phyloP scores from a whole-genome alignment of 2,888 invertebrate species.

The Stenolophus ochropezus region DNA sequence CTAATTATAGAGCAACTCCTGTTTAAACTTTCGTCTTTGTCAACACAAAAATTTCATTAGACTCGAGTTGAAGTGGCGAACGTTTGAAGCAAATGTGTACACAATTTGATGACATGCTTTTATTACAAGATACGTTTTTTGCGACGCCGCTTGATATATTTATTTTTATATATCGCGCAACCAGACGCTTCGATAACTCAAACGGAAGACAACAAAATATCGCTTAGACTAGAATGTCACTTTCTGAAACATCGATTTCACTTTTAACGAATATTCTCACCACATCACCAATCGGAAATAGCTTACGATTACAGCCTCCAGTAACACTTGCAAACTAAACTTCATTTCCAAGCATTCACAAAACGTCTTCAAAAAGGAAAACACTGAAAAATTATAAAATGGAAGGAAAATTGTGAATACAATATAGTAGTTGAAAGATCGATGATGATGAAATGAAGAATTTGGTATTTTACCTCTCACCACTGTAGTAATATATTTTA shows the following conservation, averaged over 20 bases:
- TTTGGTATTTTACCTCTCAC: too few species aligned
- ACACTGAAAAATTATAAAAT: too few species aligned
- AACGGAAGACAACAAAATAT: conserved; percentile 32
- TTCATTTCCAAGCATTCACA: too few species aligned
- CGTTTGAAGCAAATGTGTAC: not conserved
- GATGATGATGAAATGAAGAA: too few species aligned
- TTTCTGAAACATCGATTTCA: conserved; percentile 37
- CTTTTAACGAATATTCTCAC: conserved; percentile 25
- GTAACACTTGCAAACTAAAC: not conserved
- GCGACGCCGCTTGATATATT: conserved; percentile 5
- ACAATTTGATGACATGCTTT: conserved; percentile 14
- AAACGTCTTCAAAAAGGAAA: too few species aligned
- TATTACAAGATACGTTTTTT: conserved; percentile 16
- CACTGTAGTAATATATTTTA: too few species aligned
- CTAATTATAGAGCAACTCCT: conserved; percentile 23
- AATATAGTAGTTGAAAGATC: too few species aligned
- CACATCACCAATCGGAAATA: conserved; percentile 26
- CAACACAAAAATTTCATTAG: conserved; percentile 2
- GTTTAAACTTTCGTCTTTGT: not conserved
- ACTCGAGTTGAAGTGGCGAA: not conserved
- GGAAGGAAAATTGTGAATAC: too few species aligned
- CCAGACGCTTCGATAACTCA: conserved; percentile 7
- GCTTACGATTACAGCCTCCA: not conserved
- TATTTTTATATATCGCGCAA: conserved; percentile 26
- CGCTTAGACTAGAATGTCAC: conserved; percentile 27